Base-by-base conservation (phyloP, 2,797 vertebrate species). In the Lateolabrax maculatus region DNA sequence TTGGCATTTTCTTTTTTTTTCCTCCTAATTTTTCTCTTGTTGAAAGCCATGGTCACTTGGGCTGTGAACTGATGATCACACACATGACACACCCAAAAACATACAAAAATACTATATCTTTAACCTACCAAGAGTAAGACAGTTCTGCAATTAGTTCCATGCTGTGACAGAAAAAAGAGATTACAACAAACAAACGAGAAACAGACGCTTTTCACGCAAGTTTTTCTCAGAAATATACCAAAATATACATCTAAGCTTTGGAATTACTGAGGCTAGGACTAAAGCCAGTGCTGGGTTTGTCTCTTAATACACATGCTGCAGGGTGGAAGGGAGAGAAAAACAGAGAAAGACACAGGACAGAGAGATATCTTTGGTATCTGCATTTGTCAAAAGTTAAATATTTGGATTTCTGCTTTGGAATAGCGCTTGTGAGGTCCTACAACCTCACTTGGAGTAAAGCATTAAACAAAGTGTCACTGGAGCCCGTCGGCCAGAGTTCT, bases 211-310 rank as follows among this genome's bases (percentile, higher is more conserved):
- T 94, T 91, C 86, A 88, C 90, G 80, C 89, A 94, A 81, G 87
- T 88, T 91, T 97, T 97, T 99, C 97, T 97, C 97, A 98, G 98
- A 99, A 99, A 98, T 99, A 98, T 99, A 99, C 96, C 98, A 99
- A 99, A 99, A 99, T 99, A 99, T 99, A 99, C 98, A 99, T 99
- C 97, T 99, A 99, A 98, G 97, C 98, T 99, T 99, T 99, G 98
- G 98, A 99, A 98, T 99, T 97, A 97, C 96, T 98, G 98, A 99
- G 98, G 98, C 98, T 97, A 97, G 96, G 97, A 98, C 97, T 97
- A 97, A 97, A 96, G 96, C 96, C 96, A 97, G 97, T 97, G 98
- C 97, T 98, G 98, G 98, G 97, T 96, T 97, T 96, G 96, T 97
- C 97, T 97, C 96, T 97, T 97, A 97, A 97, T 96, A 98, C 97